phyloP scores from a whole-genome alignment of 2,797 vertebrate genomes.

The Epinephelus awoara region DNA sequence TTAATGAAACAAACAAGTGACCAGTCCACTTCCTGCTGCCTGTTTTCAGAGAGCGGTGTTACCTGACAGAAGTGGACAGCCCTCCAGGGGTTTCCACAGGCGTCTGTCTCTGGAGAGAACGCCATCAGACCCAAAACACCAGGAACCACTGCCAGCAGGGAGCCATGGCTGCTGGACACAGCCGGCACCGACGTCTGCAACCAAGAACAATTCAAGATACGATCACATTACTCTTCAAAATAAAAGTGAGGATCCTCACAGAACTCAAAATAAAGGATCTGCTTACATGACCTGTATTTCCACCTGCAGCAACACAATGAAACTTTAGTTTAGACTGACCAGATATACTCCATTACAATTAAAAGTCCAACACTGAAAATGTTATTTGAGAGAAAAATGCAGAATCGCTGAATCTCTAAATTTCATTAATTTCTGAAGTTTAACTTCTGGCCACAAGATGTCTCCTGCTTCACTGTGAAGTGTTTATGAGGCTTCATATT shows the following conservation, averaged over 20 bases:
- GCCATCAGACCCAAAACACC: conserved; percentile 81
- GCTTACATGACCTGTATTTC: neutral
- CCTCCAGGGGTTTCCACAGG: conserved; percentile 80
- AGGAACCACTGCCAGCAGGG: conserved; percentile 76
- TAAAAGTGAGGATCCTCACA: neutral
- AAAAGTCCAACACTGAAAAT: no score
- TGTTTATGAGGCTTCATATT: no score
- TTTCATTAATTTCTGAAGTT: neutral
- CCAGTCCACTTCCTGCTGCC: no score
- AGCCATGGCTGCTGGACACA: conserved; percentile 73
- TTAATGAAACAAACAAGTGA: no score
- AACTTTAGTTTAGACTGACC: neutral
- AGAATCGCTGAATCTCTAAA: no score
- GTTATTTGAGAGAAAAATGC: no score
- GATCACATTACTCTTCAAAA: neutral
- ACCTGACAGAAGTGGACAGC: conserved; percentile 85
- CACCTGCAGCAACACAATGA: neutral
- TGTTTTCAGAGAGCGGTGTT: neutral
- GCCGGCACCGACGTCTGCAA: conserved; percentile 79
- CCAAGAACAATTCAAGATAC: neutral
- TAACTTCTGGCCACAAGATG: neutral
- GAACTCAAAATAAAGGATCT: no score
- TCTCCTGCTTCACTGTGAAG: no score
- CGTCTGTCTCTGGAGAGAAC: conserved; percentile 78
- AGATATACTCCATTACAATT: no score